Evolutionary conservation across 2,888 invertebrate genomes (phyloP), one percentile per base, ranked within the genome.

Genomic region (Eudasyphora cyanicolor): DNA sequence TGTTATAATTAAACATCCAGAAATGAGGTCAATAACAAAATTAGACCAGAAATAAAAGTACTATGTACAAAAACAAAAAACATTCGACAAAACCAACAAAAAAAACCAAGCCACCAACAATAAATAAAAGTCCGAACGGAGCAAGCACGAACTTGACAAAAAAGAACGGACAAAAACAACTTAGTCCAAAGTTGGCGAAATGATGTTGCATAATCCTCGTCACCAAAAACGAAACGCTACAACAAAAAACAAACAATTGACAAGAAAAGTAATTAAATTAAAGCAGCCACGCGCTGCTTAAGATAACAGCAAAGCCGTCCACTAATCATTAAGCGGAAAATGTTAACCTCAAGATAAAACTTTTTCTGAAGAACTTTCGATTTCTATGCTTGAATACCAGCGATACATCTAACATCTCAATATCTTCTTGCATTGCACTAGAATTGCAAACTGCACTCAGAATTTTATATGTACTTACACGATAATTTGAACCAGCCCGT

Each of bases 401-500:
- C 54, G 10, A 38, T 10, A 7, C 38, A 38, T 38, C 10, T 38
- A 5, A 10, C 5, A 38, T 38, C 38, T 38, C 38, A 38, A 7
- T 38, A 14, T n/a, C n/a, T 19, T 54, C 10, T 54, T 54, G 19
- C 24, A 6, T 54, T 24, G 10, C 54, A 21, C 17, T 24, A 8
- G 14, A 62, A 32, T 27, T 32, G 4, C 8, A 54, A 32, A 62
- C 38, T 64, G 64, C 64, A 64, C n/a, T n/a, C n/a, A n/a, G n/a
- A n/a, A n/a, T 17, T 21, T 38, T 35, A n/a, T 14, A 42, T 24
- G 6, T 21, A 92, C 94, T 93, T 93, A 97, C 98, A 94, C 92
- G 97, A 95, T 86, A 98, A 93, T 88, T 94, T 94, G 92, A 97
- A 97, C 96, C 97, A 96, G 90, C 98, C 98, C 85, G 96, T 95